phyloP scores from a whole-genome alignment of 2,888 invertebrate genomes.

The Danaus chrysippus region DNA sequence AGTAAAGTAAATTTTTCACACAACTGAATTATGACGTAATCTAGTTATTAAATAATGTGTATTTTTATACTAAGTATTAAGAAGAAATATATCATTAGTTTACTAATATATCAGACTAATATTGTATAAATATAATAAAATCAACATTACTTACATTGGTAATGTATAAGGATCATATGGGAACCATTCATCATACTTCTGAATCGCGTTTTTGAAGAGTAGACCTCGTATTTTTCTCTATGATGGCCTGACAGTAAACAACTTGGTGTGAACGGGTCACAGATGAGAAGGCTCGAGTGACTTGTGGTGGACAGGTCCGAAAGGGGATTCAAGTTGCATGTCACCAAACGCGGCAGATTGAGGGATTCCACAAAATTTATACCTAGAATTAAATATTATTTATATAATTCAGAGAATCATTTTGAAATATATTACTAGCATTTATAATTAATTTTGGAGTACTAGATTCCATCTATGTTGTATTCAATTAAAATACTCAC shows the following conservation, averaged over 20 bases:
- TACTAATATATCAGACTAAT: too few relatives aligned
- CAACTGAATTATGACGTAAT: too few relatives aligned
- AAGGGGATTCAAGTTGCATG: slow-evolving; percentile 93
- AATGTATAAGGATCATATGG: slow-evolving; percentile 95
- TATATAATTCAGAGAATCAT: not conserved
- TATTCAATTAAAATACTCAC: slow-evolving; percentile 72
- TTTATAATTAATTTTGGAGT: too few relatives aligned
- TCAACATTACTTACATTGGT: slow-evolving; percentile 73
- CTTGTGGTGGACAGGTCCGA: slow-evolving; percentile 86
- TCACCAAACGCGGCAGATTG: slow-evolving; percentile 91
- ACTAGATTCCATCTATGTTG: not conserved
- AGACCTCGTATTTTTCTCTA: slow-evolving; percentile 88
- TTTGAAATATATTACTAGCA: too few relatives aligned
- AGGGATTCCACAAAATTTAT: slow-evolving; percentile 88
- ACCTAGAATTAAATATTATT: slow-evolving; percentile 76
- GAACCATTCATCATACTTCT: slow-evolving; percentile 85
- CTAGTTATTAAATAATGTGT: too few relatives aligned
- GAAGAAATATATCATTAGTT: too few relatives aligned
- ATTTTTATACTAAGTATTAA: too few relatives aligned
- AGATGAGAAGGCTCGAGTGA: slow-evolving; percentile 89
- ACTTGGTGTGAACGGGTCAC: slow-evolving; percentile 91
- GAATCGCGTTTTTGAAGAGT: slow-evolving; percentile 63
- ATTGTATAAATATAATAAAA: too few relatives aligned
- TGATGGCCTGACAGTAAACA: slow-evolving; percentile 93
- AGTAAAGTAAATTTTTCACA: too few relatives aligned